These are phyloP conservation scores for Leguminivora glycinivorella DNA, from an alignment of 1,140 invertebrate species.

Conservation along the genomic window DNA sequence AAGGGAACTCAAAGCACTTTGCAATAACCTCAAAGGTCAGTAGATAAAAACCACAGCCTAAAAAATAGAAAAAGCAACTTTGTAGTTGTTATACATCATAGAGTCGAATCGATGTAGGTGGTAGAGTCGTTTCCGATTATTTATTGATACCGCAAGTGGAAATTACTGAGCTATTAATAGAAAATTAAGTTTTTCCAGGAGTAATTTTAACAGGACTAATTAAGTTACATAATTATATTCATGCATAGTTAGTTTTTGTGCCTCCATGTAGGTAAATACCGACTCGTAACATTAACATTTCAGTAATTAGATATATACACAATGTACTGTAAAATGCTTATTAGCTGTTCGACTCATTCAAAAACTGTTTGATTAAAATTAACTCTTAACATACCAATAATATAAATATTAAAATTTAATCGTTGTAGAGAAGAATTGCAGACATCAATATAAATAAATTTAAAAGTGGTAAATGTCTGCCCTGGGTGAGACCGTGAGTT, in stretches of 20 bases:
- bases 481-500: too few relatives aligned
- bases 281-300: too few relatives aligned
- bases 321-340: background rate
- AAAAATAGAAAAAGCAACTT: background rate
- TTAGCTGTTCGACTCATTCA: background rate
- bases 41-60: background rate
- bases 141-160: background rate
- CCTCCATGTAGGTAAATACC: too few relatives aligned
- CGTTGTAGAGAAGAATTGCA: too few relatives aligned
- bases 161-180: conserved; percentile 1
- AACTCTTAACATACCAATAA: background rate
- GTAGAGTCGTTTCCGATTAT: background rate
- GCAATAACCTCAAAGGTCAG: background rate
- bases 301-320: background rate
- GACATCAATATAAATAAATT: too few relatives aligned
- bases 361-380: background rate
- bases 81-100: background rate
- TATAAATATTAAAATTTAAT: too few relatives aligned
- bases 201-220: background rate
- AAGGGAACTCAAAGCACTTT: background rate
- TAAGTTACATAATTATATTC: background rate
- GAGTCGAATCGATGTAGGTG: background rate
- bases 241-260: background rate
- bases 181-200: background rate
- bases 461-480: too few relatives aligned